Conservation (phyloP, 2,888 invertebrate species). For the Parnassius glacialis region DNA sequence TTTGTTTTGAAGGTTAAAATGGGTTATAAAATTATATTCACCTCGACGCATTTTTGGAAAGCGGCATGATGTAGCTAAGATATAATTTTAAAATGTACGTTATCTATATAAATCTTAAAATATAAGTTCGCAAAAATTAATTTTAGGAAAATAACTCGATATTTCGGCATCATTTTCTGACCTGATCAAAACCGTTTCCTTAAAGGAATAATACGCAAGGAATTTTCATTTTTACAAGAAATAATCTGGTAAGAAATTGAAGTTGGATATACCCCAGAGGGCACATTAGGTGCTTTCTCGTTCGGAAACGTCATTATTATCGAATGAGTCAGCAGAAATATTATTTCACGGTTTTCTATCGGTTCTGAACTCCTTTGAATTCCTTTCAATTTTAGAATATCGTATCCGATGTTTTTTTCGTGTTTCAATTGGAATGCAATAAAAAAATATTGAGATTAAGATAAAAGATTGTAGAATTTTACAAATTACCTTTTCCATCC, state of each 20-base stretch:
- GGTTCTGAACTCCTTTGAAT: constrained; percentile 37
- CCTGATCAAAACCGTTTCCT: neutral
- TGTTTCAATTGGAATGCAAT: neutral
- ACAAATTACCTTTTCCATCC: no score
- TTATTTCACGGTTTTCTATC: constrained; percentile 63
- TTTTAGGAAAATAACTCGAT: neutral
- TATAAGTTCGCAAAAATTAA: no score
- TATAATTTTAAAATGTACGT: no score
- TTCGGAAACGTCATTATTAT: constrained; percentile 66
- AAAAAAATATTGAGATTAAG: no score
- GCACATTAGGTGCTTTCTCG: constrained; percentile 53
- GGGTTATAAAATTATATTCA: no score
- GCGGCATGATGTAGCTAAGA: no score
- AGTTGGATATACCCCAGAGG: constrained; percentile 41
- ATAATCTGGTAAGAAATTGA: constrained; percentile 49
- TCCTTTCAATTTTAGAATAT: constrained; percentile 16
- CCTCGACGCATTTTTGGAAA: no score
- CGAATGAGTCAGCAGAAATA: constrained; percentile 52
- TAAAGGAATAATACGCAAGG: constrained; percentile 3
- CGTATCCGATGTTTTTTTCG: neutral
- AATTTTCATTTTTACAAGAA: constrained; percentile 41
- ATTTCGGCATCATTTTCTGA: neutral
- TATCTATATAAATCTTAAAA: no score
- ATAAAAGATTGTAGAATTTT: no score
- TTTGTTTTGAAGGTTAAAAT: no score